These are phyloP conservation scores for Pogona vitticeps DNA, from an alignment of 2,113 vertebrate species.

Conservation along the genomic window DNA sequence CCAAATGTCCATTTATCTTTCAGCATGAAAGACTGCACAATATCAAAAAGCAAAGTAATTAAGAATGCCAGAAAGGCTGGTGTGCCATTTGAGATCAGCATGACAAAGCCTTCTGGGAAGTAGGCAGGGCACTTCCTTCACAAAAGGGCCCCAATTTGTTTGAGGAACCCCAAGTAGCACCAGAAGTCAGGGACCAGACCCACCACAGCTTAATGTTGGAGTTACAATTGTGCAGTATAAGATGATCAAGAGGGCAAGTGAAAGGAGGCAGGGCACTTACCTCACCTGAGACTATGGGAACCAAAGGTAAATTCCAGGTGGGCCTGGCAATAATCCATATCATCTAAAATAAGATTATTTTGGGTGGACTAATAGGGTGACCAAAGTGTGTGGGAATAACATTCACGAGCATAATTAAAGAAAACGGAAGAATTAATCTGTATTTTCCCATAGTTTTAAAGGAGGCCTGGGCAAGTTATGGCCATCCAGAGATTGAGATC, in stretches of 20 bases:
- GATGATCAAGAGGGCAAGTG: not conserved
- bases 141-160: conserved; percentile 60
- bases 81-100: conserved; percentile 81
- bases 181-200: not conserved
- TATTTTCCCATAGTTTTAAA: not conserved
- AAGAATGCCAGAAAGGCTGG: conserved; percentile 74
- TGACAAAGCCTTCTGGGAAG: conserved; percentile 38
- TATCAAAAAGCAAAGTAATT: conserved; percentile 90
- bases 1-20: conserved; percentile 93
- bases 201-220: conserved; percentile 44
- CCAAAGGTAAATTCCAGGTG: not conserved
- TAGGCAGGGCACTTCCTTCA: conserved; percentile 7
- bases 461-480: not conserved
- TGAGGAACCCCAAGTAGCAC: conserved; percentile 11
- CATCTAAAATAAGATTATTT: not conserved
- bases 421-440: not conserved
- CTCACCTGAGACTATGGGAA: not conserved
- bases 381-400: not conserved
- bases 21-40: conserved; percentile 92
- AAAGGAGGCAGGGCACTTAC: not conserved
- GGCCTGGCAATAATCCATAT: not conserved
- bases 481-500: not conserved
- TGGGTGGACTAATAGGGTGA: not conserved
- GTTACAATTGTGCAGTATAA: conserved; percentile 55
- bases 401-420: not conserved